Conservation (phyloP, 37 sponge, comb jelly and placozoan genomes). For the Halisarca cf. caerulea region DNA sequence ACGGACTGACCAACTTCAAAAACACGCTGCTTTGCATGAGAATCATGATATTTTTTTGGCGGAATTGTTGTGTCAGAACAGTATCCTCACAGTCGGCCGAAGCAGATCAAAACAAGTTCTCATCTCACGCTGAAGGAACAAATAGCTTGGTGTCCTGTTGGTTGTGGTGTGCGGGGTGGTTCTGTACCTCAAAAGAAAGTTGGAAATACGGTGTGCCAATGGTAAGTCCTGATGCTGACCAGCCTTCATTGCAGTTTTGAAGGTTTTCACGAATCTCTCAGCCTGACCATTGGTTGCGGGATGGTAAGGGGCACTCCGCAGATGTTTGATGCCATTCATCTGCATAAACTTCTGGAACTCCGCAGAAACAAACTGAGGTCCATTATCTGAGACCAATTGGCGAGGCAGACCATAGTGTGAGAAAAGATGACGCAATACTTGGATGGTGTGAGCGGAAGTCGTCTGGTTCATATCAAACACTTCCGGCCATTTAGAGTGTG, state of each 20-base stretch:
- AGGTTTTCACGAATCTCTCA: slow-evolving; percentile 16
- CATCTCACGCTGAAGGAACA: slow-evolving; percentile 14
- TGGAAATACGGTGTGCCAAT: not conserved
- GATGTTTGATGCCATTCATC: not conserved
- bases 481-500: not conserved
- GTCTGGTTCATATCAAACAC: not conserved
- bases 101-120: slow-evolving; percentile 26
- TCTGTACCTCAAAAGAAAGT: not conserved
- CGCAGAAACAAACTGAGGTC: not conserved
- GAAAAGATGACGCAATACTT: slow-evolving; percentile 6
- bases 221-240: not conserved
- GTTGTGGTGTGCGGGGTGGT: slow-evolving; percentile 19
- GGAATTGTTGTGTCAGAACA: too few species aligned
- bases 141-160: not conserved
- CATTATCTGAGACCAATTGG: slow-evolving; percentile 21
- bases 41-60: slow-evolving; percentile 26
- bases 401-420: slow-evolving; percentile 20
- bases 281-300: slow-evolving; percentile 28
- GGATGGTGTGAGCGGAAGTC: not conserved
- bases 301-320: slow-evolving; percentile 8
- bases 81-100: too few species aligned
- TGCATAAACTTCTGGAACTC: not conserved
- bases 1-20: slow-evolving; percentile 28
- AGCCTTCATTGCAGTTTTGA: slow-evolving; percentile 13
- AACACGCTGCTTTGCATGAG: not conserved